phyloP scores from a whole-genome alignment of 2,797 vertebrate species.

The Monodelphis domestica region DNA sequence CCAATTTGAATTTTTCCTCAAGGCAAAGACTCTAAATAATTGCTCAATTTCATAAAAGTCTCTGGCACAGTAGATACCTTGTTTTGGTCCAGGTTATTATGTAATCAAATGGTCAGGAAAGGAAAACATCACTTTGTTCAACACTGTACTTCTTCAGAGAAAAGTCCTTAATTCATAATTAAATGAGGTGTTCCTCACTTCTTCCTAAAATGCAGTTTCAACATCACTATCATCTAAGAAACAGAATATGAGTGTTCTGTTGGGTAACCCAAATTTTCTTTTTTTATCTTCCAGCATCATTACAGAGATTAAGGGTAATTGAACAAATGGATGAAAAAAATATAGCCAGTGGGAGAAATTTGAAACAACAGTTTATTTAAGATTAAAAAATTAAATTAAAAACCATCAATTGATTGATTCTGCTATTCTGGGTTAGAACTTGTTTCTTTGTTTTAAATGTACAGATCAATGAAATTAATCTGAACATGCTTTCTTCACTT shows the following conservation, averaged over 20 bases:
- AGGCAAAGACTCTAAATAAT: constrained; percentile 75
- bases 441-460: constrained; percentile 36
- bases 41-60: constrained; percentile 72
- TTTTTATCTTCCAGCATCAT: constrained; percentile 3
- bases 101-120: constrained; percentile 72
- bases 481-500: constrained; percentile 27
- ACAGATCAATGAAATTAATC: constrained; percentile 27
- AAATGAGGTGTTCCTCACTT: constrained; percentile 58
- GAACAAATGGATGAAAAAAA: constrained; percentile 46
- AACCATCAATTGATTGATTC: neutral
- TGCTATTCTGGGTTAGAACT: neutral
- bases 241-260: constrained; percentile 55
- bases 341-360: neutral
- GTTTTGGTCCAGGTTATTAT: constrained; percentile 72
- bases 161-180: constrained; percentile 70
- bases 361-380: neutral
- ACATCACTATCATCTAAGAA: constrained; percentile 32
- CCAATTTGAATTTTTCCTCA: constrained; percentile 76
- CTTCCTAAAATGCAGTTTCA: constrained; percentile 56
- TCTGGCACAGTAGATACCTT: constrained; percentile 70
- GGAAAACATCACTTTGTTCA: constrained; percentile 75
- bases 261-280: constrained; percentile 51
- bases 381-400: constrained; percentile 10
- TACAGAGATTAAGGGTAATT: constrained; percentile 37
- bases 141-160: constrained; percentile 61